phyloP scores from a whole-genome alignment of 2,797 vertebrate species.

The Otolemur crassicaudatus region DNA sequence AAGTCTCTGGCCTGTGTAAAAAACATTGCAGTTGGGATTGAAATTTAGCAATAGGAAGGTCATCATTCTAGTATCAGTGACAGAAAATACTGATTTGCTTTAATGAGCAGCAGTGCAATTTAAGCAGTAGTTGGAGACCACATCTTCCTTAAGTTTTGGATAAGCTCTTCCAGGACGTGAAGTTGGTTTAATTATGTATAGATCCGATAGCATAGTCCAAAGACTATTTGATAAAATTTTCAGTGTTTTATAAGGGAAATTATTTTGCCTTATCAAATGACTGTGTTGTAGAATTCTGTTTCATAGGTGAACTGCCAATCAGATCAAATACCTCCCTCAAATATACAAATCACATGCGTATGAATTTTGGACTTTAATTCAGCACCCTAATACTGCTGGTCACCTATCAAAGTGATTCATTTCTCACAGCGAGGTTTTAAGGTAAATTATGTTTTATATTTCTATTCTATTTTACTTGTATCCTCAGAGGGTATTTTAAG shows the following conservation, averaged over 20 bases:
- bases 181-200: conserved; percentile 14
- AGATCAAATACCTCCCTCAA: not conserved
- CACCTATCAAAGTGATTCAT: conserved; percentile 7
- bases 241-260: not conserved
- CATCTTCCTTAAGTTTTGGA: conserved; percentile 17
- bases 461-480: not conserved
- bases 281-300: conserved; percentile 31
- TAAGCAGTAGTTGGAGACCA: not conserved
- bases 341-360: not conserved
- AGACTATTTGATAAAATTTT: conserved; percentile 20
- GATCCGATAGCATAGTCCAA: not conserved
- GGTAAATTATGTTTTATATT: not conserved
- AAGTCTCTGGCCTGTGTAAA: not conserved
- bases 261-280: conserved; percentile 4
- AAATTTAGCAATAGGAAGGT: not conserved
- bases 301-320: conserved; percentile 8
- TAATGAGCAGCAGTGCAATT: conserved; percentile 23
- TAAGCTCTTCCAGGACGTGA: conserved; percentile 18
- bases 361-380: conserved; percentile 36
- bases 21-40: not conserved
- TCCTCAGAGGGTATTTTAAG: not conserved
- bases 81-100: conserved; percentile 38
- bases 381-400: not conserved
- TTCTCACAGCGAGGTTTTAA: conserved; percentile 2
- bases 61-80: not conserved